These are phyloP conservation scores for Heliconius nattereri DNA, from an alignment of 1,140 invertebrate species.

Conservation along the genomic window DNA sequence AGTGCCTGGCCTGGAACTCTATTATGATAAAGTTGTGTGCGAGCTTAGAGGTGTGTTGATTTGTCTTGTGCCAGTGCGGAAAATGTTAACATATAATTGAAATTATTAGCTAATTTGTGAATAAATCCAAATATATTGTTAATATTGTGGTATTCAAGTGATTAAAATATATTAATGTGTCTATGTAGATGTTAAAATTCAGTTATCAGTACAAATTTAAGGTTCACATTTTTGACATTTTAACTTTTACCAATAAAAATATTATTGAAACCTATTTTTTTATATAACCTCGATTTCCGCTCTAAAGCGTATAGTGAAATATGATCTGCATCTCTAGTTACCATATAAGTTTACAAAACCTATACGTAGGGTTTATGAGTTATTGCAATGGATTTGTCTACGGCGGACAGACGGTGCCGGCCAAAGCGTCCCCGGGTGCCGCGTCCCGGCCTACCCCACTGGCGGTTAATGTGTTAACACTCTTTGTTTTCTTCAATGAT, in stretches of 20 bases:
- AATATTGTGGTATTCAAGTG: not conserved
- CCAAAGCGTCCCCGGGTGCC: conserved; percentile 59
- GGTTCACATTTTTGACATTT: not conserved
- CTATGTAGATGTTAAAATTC: not conserved
- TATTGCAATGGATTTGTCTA: conserved; percentile 58
- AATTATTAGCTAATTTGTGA: not conserved
- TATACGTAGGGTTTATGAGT: conserved; percentile 53
- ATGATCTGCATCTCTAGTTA: conserved; percentile 62
- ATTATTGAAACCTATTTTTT: conserved; percentile 38
- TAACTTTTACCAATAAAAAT: not conserved
- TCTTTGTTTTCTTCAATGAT: conserved; percentile 47
- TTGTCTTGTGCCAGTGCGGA: not conserved
- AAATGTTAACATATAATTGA: not conserved
- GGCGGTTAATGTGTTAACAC: conserved; percentile 80
- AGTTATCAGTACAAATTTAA: not conserved
- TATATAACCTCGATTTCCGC: conserved; percentile 59
- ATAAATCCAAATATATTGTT: not conserved
- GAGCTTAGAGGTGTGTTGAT: conserved; percentile 78
- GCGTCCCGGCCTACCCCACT: conserved; percentile 70
- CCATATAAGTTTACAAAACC: conserved; percentile 64
- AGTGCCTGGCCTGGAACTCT: conserved; percentile 79
- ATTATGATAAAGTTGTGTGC: conserved; percentile 82
- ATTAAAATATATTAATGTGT: not conserved
- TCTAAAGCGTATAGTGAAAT: conserved; percentile 65
- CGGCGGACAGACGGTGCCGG: conserved; percentile 50